Percentiles rank a stretch among this genome's conserved stretches.
phyloP scores from a whole-genome alignment of 1,140 invertebrate genomes.

The Idris sp. region DNA sequence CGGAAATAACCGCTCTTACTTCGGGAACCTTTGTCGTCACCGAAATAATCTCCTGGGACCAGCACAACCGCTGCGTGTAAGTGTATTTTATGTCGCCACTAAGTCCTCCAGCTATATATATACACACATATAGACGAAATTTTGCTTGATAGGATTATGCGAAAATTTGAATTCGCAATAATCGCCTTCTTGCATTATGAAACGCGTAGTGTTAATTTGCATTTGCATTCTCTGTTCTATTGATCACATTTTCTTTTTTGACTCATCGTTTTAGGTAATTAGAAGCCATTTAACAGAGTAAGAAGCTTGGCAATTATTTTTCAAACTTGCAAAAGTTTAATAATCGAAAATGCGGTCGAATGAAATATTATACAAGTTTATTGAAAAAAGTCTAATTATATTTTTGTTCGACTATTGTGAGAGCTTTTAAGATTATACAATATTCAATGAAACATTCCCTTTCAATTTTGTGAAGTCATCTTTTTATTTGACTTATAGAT shows the following conservation, averaged over 20 bases:
- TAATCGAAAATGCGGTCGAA: too few relatives aligned
- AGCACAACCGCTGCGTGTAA: slow-evolving; percentile 83
- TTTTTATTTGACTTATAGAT: too few relatives aligned
- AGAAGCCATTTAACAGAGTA: neutral
- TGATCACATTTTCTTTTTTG: neutral
- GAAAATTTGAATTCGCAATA: slow-evolving; percentile 54
- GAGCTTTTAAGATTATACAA: too few relatives aligned
- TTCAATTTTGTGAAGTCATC: too few relatives aligned
- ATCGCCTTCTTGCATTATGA: slow-evolving; percentile 1
- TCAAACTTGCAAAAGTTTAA: too few relatives aligned
- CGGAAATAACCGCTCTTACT: slow-evolving; percentile 81
- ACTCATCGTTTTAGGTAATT: too few relatives aligned
- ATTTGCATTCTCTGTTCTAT: slow-evolving; percentile 21
- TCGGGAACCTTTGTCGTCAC: slow-evolving; percentile 87
- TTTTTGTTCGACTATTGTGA: too few relatives aligned
- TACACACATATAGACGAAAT: slow-evolving; percentile 7
- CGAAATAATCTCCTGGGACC: slow-evolving; percentile 88
- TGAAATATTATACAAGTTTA: too few relatives aligned
- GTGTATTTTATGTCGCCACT: slow-evolving; percentile 65
- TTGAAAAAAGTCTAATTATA: too few relatives aligned
- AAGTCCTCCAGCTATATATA: slow-evolving; percentile 9
- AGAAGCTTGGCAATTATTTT: too few relatives aligned
- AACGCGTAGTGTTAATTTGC: slow-evolving; percentile 29
- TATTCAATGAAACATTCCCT: too few relatives aligned
- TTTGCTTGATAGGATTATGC: slow-evolving; percentile 11